phyloP scores from a whole-genome alignment of 30 jellyfish, hydroid and myxozoan genomes.

The Turritopsis dohrnii region DNA sequence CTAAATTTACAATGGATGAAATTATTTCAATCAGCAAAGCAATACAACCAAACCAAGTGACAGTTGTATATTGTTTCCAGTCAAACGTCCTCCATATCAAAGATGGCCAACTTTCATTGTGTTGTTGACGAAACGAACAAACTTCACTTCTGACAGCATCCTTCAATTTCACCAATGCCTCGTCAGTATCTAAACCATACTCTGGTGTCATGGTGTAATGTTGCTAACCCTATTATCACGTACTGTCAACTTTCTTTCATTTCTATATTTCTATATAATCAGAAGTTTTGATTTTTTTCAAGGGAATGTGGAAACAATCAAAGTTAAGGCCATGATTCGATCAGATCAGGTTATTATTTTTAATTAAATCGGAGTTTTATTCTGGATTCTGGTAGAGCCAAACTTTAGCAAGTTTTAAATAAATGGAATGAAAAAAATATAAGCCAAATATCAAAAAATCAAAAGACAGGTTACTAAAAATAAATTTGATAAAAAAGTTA shows the following conservation, averaged over 20 bases:
- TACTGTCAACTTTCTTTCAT: background rate
- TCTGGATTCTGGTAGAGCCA: too few species aligned
- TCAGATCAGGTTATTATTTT: too few species aligned
- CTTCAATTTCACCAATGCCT: constrained; percentile 15
- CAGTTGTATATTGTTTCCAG: background rate
- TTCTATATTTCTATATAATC: background rate
- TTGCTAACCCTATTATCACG: background rate
- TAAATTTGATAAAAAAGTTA: too few species aligned
- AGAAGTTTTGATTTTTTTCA: too few species aligned
- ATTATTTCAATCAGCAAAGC: background rate
- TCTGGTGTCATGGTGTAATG: background rate
- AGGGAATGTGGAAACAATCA: too few species aligned
- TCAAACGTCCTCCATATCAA: constrained; percentile 6
- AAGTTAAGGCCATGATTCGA: too few species aligned
- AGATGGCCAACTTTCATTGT: background rate
- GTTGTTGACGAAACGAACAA: background rate
- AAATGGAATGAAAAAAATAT: too few species aligned
- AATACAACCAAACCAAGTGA: constrained; percentile 24
- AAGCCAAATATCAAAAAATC: too few species aligned
- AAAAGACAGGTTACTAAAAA: too few species aligned
- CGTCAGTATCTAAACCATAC: constrained; percentile 28
- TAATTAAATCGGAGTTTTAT: too few species aligned
- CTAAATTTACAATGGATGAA: background rate
- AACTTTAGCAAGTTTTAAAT: too few species aligned
- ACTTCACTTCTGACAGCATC: background rate